Conservation (phyloP, 2,797 vertebrate genomes). For the Hippopotamyrus pictus region DNA sequence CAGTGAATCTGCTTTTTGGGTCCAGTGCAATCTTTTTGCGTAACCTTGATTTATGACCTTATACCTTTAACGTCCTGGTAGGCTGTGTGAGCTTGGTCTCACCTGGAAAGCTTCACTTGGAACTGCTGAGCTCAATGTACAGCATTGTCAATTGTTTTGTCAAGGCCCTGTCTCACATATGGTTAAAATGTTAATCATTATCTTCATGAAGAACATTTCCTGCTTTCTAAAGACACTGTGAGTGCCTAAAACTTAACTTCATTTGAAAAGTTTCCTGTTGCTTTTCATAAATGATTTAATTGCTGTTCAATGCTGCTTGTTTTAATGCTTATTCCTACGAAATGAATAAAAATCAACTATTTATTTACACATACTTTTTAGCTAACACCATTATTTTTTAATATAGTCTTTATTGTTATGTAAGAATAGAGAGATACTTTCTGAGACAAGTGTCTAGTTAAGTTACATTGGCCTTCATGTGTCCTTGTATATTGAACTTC, state of each 20-base stretch:
- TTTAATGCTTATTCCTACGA: not conserved
- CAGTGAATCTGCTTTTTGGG: not conserved
- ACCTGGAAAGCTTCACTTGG: not conserved
- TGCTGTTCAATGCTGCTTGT: not conserved
- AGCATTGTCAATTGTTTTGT: not conserved
- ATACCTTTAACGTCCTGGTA: not conserved
- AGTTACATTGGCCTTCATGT: not conserved
- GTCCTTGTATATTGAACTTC: not conserved
- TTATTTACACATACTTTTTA: not conserved
- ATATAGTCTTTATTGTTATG: not conserved
- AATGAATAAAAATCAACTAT: not conserved
- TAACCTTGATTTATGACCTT: not conserved
- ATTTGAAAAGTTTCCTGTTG: not conserved
- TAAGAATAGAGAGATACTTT: not conserved
- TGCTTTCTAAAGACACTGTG: not conserved
- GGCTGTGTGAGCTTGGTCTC: not conserved
- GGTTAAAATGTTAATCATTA: constrained; percentile 25
- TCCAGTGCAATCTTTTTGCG: not conserved
- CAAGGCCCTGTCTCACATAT: not conserved
- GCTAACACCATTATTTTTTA: not conserved
- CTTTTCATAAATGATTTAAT: not conserved
- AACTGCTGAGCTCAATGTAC: not conserved
- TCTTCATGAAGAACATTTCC: constrained; percentile 14
- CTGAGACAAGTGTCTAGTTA: not conserved
- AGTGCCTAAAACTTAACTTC: not conserved